phyloP scores from a whole-genome alignment of 1,140 invertebrate species.

The Paraescarpia echinospica region DNA sequence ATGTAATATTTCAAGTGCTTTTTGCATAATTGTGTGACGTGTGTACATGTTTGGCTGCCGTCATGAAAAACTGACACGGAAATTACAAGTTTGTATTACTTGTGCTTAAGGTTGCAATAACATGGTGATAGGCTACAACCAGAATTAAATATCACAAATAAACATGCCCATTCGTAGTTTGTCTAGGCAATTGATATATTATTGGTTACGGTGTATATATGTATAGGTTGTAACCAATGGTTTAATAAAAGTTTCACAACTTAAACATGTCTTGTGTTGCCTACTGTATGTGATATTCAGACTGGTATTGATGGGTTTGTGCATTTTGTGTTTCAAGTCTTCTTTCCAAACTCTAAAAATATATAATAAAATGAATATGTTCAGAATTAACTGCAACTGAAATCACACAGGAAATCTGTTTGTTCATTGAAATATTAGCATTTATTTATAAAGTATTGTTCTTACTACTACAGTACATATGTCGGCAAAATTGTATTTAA shows the following conservation, averaged over 20 bases:
- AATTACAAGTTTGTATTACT: background rate
- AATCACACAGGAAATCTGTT: too few species aligned
- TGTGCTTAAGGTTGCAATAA: background rate
- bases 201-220: background rate
- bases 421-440: too few species aligned
- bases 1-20: too few species aligned
- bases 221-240: background rate
- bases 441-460: too few species aligned
- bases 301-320: background rate
- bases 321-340: background rate
- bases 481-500: too few species aligned
- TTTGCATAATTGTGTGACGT: background rate
- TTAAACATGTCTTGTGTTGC: background rate
- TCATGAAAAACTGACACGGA: background rate
- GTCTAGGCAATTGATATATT: background rate
- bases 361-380: too few species aligned
- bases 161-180: background rate
- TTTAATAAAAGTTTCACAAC: background rate
- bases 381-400: too few species aligned
- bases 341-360: background rate
- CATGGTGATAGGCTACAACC: background rate
- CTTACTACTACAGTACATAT: too few species aligned
- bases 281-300: background rate
- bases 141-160: background rate
- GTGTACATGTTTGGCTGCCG: background rate